Evolutionary conservation across 2,888 invertebrate genomes (phyloP).

Genomic region (Drosophila macrospina): DNA sequence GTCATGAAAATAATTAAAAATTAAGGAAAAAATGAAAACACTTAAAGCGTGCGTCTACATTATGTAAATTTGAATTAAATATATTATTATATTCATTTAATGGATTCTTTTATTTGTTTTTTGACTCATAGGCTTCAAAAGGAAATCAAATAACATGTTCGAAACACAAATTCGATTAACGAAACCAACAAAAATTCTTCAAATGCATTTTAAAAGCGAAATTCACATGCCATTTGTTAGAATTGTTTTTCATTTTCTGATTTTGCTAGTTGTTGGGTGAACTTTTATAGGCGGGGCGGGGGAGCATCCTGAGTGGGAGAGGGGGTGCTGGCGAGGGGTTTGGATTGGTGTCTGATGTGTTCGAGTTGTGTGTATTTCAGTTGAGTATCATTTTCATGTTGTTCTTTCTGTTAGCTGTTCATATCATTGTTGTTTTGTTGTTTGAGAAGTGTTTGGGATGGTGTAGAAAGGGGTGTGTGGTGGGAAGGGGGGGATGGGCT

Average conservation of each 20-base stretch:
- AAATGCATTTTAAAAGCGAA: slow-evolving; percentile 77
- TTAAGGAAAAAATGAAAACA: slow-evolving; percentile 48
- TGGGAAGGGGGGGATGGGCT: slow-evolving; percentile 2
- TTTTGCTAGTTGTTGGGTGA: slow-evolving; percentile 47
- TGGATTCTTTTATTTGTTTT: slow-evolving; percentile 39
- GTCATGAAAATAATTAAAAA: slow-evolving; percentile 12
- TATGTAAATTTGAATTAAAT: slow-evolving; percentile 45
- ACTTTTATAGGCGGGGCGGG: neutral
- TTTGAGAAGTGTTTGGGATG: too few relatives aligned
- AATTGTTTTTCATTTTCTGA: slow-evolving; percentile 27
- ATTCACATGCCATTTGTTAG: slow-evolving; percentile 79
- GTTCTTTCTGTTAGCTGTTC: slow-evolving; percentile 30
- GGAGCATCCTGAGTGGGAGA: slow-evolving; percentile 1
- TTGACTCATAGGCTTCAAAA: slow-evolving; percentile 34
- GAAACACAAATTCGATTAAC: slow-evolving; percentile 44
- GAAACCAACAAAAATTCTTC: slow-evolving; percentile 33
- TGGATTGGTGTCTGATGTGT: slow-evolving; percentile 12
- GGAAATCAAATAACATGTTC: slow-evolving; percentile 33
- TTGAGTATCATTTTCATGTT: slow-evolving; percentile 23
- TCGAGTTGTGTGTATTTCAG: slow-evolving; percentile 19
- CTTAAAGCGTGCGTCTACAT: slow-evolving; percentile 79
- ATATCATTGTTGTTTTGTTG: slow-evolving; percentile 19
- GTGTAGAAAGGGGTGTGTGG: slow-evolving; percentile 8
- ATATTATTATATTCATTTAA: slow-evolving; percentile 48
- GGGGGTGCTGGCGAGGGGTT: slow-evolving; percentile 6